Evolutionary conservation across 2,797 vertebrate genomes (phyloP).

Genomic region (Garrulus glandarius): DNA sequence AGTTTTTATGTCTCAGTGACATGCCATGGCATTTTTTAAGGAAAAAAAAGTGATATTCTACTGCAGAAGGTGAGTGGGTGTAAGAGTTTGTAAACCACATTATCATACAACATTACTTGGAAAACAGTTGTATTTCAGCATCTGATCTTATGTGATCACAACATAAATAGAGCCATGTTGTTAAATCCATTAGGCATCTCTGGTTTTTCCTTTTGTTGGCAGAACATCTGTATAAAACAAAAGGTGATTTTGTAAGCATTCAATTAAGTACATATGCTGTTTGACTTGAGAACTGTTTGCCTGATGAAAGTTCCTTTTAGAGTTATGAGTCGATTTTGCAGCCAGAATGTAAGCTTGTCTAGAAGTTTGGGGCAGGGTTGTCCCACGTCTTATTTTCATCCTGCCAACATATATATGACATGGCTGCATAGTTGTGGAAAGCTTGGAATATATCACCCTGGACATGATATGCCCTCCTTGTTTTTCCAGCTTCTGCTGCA

Average conservation of each 20-base stretch:
- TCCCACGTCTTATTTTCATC: neutral
- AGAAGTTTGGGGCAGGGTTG: neutral
- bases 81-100: neutral
- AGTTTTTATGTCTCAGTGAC: neutral
- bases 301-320: neutral
- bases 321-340: neutral
- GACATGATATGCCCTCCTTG: neutral
- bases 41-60: neutral
- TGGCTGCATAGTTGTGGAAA: conserved; percentile 7
- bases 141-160: neutral
- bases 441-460: neutral
- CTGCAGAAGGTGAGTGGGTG: neutral
- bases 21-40: neutral
- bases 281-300: conserved; percentile 1
- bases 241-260: conserved; percentile 34
- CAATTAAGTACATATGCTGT: neutral
- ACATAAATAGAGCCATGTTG: neutral
- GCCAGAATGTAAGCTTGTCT: conserved; percentile 19
- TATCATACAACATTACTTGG: neutral
- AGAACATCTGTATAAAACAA: neutral
- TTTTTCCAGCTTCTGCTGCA: conserved; percentile 62
- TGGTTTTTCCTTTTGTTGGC: neutral
- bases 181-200: neutral
- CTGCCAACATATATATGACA: conserved; percentile 5
- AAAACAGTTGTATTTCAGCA: neutral